Evolutionary conservation across 2,113 vertebrate genomes (phyloP), one percentile per base, ranked within the genome.

Genomic region (Pterocles burchelli): DNA sequence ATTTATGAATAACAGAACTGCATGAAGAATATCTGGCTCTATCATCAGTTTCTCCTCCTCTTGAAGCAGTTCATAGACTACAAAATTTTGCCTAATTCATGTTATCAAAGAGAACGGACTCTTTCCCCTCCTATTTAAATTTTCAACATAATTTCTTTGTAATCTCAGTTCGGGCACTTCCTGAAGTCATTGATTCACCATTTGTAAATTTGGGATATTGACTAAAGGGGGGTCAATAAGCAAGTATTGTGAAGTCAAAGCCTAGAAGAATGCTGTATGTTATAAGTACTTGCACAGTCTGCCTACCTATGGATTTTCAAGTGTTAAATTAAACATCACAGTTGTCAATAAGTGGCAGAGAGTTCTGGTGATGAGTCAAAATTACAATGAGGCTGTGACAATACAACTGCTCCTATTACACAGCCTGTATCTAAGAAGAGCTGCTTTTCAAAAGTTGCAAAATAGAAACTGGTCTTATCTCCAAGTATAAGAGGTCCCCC

Each of bases 1-100:
- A 90, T 93, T 97, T 88, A 93, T 83, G 51, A 94, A 79, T 62
- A 67, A 83, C 22, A 90, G 43, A 46, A 51, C 59, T 78, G 51
- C 65, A 84, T 63, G 68, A 93, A 84, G 74, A 90, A 62, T 89
- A 81, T 51, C 41, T 79, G 28, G 18, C 36, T 75, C 31, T 88
- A 51, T 86, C 63, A 89, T 52, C 65, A 92, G 51, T 74, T 93
- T 84, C 68, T 86, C 34, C 28, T 93, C 36, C 54, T 81, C 66
- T 58, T 17, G 67, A 86, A 86, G 58, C 38, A 81, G 48, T 19
- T 85, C 65, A 77, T n/a, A 86, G 48, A 71, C 72, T 87, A 90
- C 65, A 43, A 67, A 86, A 76, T 72, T 67, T 67, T 82, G 43
- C n/a, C 24, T 94, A 89, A 81, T 74, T 80, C 33, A 34, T 22